Percentiles rank a stretch among this genome's conserved stretches.
Conservation (phyloP, 1,140 invertebrate species). For the Cephus cinctus region DNA sequence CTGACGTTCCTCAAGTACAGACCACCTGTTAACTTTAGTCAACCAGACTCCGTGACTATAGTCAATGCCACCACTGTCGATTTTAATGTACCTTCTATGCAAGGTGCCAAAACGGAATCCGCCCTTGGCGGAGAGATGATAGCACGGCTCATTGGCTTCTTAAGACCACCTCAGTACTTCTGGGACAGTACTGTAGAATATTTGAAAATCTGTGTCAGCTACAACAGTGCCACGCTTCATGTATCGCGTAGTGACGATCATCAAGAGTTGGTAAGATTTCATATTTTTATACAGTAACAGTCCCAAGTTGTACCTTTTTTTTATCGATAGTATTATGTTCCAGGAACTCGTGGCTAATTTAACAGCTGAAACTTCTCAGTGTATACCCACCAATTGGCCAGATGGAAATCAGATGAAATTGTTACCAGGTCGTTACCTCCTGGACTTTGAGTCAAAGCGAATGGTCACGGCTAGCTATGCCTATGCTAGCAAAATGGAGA, state of each 20-base stretch:
- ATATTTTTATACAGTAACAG: neutral
- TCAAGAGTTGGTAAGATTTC: conserved; percentile 34
- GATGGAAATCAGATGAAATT: conserved; percentile 59
- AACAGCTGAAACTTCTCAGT: conserved; percentile 66
- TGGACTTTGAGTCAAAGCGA: conserved; percentile 71
- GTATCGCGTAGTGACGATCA: conserved; percentile 52
- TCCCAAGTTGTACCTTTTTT: conserved; percentile 9
- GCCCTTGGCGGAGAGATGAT: conserved; percentile 70
- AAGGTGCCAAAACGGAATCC: conserved; percentile 64
- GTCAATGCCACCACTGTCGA: conserved; percentile 82
- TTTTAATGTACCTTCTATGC: conserved; percentile 66
- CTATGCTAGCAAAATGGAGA: conserved; percentile 76
- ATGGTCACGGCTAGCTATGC: conserved; percentile 52
- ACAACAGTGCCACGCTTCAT: conserved; percentile 63
- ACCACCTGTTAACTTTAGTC: conserved; percentile 79
- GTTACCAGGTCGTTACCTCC: conserved; percentile 60
- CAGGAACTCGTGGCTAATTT: conserved; percentile 65
- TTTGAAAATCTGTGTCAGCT: conserved; percentile 72
- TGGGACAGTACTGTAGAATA: conserved; percentile 70
- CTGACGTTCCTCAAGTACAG: conserved; percentile 86
- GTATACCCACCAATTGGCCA: conserved; percentile 57
- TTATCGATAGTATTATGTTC: no score
- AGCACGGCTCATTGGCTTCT: conserved; percentile 74
- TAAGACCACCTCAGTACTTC: conserved; percentile 68
- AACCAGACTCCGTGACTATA: conserved; percentile 82